A percentile compares a stretch with the other conserved stretches of the same genome.
These are phyloP conservation scores for Platysternon megacephalum DNA, from an alignment of 2,113 vertebrate species.

Conservation along the genomic window DNA sequence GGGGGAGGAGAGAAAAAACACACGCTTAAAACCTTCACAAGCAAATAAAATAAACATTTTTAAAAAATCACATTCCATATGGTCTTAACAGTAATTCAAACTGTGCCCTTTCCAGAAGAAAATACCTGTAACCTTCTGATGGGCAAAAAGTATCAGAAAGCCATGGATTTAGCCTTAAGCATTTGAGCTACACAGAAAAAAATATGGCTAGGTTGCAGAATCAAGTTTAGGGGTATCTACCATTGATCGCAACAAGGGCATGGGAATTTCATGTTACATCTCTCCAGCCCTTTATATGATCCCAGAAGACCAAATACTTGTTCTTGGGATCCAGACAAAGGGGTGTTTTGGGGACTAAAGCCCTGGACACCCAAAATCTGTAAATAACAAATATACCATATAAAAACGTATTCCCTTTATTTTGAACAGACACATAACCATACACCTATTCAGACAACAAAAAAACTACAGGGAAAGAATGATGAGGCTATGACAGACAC, in stretches of 20 bases:
- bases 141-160: conserved; percentile 48
- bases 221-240: not conserved
- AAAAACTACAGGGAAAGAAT: conserved; percentile 69
- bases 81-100: conserved; percentile 26
- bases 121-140: conserved; percentile 47
- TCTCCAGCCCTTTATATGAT: conserved; percentile 52
- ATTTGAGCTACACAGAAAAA: conserved; percentile 46
- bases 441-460: conserved; percentile 74
- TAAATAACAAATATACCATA: conserved; percentile 32
- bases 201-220: conserved; percentile 10
- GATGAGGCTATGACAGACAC: conserved; percentile 72
- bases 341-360: conserved; percentile 33
- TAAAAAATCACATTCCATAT: not conserved
- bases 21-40: not conserved
- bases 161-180: conserved; percentile 17
- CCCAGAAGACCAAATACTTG: conserved; percentile 42
- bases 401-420: conserved; percentile 53
- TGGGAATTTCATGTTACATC: conserved; percentile 58
- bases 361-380: conserved; percentile 33
- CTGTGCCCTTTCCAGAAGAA: conserved; percentile 20
- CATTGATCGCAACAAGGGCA: conserved; percentile 34
- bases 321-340: conserved; percentile 54
- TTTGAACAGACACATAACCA: conserved; percentile 70
- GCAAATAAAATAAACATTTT: conserved; percentile 38
- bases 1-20: conserved; percentile 44